These are phyloP conservation scores for Xestia ashworthii DNA, from an alignment of 2,888 invertebrate species.

Conservation along the genomic window DNA sequence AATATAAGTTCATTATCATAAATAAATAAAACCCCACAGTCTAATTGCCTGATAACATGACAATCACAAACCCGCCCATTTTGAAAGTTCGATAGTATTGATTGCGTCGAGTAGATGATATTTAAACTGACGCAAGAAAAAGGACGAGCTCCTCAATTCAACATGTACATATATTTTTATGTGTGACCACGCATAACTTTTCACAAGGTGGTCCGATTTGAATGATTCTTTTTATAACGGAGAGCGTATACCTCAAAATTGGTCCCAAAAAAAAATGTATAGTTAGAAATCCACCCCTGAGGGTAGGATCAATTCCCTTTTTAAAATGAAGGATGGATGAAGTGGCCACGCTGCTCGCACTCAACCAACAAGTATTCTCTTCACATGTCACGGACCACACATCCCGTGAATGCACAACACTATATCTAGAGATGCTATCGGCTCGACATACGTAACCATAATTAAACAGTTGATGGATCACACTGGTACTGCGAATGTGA, in stretches of 20 bases:
- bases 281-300: too few relatives aligned
- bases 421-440: slow-evolving; percentile 40
- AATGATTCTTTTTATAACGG: too few relatives aligned
- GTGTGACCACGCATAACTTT: too few relatives aligned
- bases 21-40: background rate
- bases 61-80: background rate
- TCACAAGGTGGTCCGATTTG: too few relatives aligned
- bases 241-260: too few relatives aligned
- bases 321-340: background rate
- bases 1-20: too few relatives aligned
- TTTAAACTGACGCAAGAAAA: background rate
- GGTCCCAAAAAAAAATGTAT: too few relatives aligned
- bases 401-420: slow-evolving; percentile 37
- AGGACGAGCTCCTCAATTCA: too few relatives aligned
- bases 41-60: background rate
- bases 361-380: background rate
- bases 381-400: background rate
- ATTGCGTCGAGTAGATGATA: background rate
- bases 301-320: too few relatives aligned
- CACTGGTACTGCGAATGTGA: slow-evolving; percentile 10
- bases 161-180: too few relatives aligned
- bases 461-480: slow-evolving; percentile 55
- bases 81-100: background rate
- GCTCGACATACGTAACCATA: slow-evolving; percentile 49
- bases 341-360: accelerated